Evolutionary conservation across 2,888 invertebrate genomes (phyloP), one percentile per base, ranked within the genome.

Genomic region (Antitype chi): DNA sequence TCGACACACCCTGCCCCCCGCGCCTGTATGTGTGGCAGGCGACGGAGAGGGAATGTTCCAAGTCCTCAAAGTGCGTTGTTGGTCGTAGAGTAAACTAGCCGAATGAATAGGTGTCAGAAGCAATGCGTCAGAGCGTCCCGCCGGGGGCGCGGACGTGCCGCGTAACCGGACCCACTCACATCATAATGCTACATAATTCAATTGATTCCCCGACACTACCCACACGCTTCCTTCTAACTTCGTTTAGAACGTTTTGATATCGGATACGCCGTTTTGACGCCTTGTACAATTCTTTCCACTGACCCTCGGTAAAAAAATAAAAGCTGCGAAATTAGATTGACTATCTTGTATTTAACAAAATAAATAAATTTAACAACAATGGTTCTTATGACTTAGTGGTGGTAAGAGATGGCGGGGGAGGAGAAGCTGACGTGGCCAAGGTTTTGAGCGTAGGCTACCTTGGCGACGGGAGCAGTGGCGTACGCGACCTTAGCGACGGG

Each of bases 151-250:
- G 92, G 93, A 95, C 95, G 95, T 95, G 96, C 94, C 93, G 88
- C 89, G 95, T 94, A 95, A 95, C 94, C 91, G 92, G 95, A 95
- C 94, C 94, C 92, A 92, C 93, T 93, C 93, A 91, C 94, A 93
- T 95, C 93, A 94, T 96, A 96, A 96, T 94, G 96, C 93, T 94
- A 95, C 95, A 93, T 96, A 96, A 96, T 95, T 96, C 96, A 96
- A 96, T 96, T 96, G 95, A 95, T 96, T 95, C 95, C 94, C 96
- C 95, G 93, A 95, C 96, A 95, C 96, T 95, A 95, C 95, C 95
- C 95, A 94, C 96, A 96, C 95, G 95, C 95, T 95, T 94, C 93
- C 91, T 92, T 88, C 89, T 96, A 96, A 96, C 96, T 96, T 96
- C 95, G 94, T 96, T 96, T 95, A 89, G 89, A 94, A 90, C 96